Base-by-base conservation (phyloP, 2,888 invertebrate species). In the Apeira syringaria region DNA sequence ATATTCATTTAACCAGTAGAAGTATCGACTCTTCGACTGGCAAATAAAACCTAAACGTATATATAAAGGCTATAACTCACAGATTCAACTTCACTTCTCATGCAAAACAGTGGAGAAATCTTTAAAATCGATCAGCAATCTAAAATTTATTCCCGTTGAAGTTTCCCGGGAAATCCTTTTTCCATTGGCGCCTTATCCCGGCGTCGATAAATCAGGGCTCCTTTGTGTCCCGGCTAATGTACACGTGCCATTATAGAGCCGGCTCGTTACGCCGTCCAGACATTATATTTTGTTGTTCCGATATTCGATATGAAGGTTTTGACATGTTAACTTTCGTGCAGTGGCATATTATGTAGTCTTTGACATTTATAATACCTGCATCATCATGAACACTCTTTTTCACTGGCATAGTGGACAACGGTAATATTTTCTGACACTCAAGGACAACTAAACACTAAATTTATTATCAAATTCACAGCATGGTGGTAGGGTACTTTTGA, bases 191-290 rank as follows among this genome's bases (percentile, higher is more conserved):
- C 72, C 74, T 80, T 80, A 79, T 75, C 80, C 77, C 61, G 67
- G 59, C 40, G 39, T 59, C 74, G 62, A 82, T 83, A 83, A 83
- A 82, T 83, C 83, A 81, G 74, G 50, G 56, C 20, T 66, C 76
- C 74, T 79, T 83, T 83, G 83, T 71, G 70, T 48, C 67, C 59
- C 59, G 62, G 75, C 73, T 81, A 82, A 82, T 81, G 81, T 78
- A 75, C 70, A 70, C 50, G 61, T 54, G 56, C 67, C 74, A 73
- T 80, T 77, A 77, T 71, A 52, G 39, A 43, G 34, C 53, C 54
- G 53, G 50, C 45, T 53, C 61, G 59, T 67, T 69, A 67, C 53
- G 46, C 32, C 47, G 36, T 29, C 28, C 49, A 53, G 52, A 53
- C 59, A 54, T 59, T 59, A 65, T 74, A 61, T 58, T 64, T 62